Evolutionary conservation across 64 coral and sea anemone species (phyloP).

Genomic region (Trachythela sp.): DNA sequence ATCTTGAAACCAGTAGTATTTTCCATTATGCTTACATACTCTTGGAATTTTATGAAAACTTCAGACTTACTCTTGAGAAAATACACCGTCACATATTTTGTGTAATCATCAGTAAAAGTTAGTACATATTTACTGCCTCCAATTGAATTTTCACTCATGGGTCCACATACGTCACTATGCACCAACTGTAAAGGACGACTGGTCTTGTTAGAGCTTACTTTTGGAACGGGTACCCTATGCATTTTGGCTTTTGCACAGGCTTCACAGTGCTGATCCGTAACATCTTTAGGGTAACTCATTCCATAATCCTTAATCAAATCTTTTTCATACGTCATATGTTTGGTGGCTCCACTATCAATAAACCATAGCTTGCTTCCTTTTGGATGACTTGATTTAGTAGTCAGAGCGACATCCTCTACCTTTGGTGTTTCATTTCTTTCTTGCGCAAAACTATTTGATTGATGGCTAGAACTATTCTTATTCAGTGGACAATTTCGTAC

Average conservation of each 20-base stretch:
- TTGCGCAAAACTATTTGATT: not conserved
- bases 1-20: not conserved
- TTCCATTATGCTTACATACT: conserved; percentile 22
- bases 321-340: conserved; percentile 13
- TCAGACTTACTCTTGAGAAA: conserved; percentile 54
- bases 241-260: not conserved
- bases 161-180: conserved; percentile 50
- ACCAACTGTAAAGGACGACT: not conserved
- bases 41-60: conserved; percentile 20
- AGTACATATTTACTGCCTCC: conserved; percentile 65
- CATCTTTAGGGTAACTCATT: not conserved
- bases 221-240: not conserved
- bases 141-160: conserved; percentile 65
- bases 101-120: conserved; percentile 78
- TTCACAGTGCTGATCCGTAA: not conserved
- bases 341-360: conserved; percentile 31
- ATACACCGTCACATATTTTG: conserved; percentile 62
- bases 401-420: not conserved
- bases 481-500: conserved; percentile 18
- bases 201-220: not conserved
- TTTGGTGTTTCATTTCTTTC: not conserved
- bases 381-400: not conserved
- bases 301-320: conserved; percentile 28
- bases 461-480: not conserved
- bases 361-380: conserved; percentile 23